Evolutionary conservation across 37 sponge, comb jelly and placozoan species (phyloP).

Genomic region (Mnemiopsis leidyi): DNA sequence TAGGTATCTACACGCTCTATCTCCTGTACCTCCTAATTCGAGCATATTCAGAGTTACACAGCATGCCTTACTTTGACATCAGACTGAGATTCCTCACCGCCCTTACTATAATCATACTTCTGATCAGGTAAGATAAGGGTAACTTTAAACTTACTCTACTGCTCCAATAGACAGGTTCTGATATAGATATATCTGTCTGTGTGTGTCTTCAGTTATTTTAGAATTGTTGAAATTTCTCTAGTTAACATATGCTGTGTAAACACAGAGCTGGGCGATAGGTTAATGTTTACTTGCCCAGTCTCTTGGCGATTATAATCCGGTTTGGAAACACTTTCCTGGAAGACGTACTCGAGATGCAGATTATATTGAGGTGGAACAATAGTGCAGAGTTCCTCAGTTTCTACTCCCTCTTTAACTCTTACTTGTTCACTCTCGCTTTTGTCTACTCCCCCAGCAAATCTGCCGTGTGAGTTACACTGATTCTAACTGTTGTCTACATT

Average conservation of each 20-base stretch:
- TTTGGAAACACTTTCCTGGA: constrained; percentile 54
- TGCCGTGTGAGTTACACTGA: constrained; percentile 30
- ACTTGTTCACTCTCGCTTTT: constrained; percentile 47
- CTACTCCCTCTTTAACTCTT: constrained; percentile 61
- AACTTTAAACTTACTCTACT: too few species aligned
- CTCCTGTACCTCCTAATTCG: constrained; percentile 44
- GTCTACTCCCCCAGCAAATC: constrained; percentile 52
- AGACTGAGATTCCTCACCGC: constrained; percentile 54
- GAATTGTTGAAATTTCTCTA: too few species aligned
- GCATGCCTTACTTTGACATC: constrained; percentile 62
- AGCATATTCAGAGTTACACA: constrained; percentile 58
- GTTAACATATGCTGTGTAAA: too few species aligned
- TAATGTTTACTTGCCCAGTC: too few species aligned
- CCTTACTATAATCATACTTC: constrained; percentile 22
- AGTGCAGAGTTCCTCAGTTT: constrained; percentile 58
- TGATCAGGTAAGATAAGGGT: constrained; percentile 18
- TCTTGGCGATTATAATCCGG: constrained; percentile 7
- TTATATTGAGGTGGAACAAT: constrained; percentile 46
- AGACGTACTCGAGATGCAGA: background rate
- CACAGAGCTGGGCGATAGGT: too few species aligned
- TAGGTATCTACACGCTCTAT: constrained; percentile 34
- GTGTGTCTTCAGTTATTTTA: too few species aligned
- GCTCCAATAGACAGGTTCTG: background rate
- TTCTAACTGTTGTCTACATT: background rate
- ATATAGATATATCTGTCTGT: background rate